A percentile compares a stretch with the other conserved stretches of the same genome.
phyloP scores from a whole-genome alignment of 1,140 invertebrate genomes.

The Drosophila equinoxialis region DNA sequence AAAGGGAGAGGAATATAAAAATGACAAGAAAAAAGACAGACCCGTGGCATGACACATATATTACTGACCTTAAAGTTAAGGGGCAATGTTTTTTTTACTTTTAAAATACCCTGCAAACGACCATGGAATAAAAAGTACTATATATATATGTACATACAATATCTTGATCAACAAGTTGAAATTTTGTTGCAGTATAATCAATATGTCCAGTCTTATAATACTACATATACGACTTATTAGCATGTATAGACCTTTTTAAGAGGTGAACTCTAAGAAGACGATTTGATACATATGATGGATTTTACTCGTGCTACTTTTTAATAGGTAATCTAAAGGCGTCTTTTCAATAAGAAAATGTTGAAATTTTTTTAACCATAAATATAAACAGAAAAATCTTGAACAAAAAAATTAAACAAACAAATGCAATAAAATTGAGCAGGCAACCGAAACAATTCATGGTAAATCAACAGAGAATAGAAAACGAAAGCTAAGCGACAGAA shows the following conservation, averaged over 20 bases:
- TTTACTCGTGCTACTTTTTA: no score
- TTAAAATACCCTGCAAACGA: not conserved
- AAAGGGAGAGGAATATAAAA: not conserved
- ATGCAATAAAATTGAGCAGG: slow-evolving; percentile 49
- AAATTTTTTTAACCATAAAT: not conserved
- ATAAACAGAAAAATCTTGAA: not conserved
- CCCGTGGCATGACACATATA: not conserved
- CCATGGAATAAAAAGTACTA: not conserved
- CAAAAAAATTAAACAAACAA: slow-evolving; percentile 1
- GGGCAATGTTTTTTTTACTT: not conserved
- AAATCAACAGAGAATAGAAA: slow-evolving; percentile 62
- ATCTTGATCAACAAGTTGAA: slow-evolving; percentile 7
- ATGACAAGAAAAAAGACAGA: not conserved
- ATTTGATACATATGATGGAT: no score
- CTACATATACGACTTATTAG: no score
- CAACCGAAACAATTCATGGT: slow-evolving; percentile 73
- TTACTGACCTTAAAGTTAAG: not conserved
- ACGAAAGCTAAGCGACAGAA: not conserved
- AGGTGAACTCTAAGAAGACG: no score
- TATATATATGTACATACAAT: not conserved
- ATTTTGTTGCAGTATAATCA: not conserved
- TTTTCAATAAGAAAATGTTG: no score
- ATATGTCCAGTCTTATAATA: no score
- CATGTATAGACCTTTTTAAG: no score
- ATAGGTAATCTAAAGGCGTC: no score